Evolutionary conservation across 2,797 vertebrate genomes (phyloP), one percentile per base, ranked within the genome.

Genomic region (Trachurus trachurus): DNA sequence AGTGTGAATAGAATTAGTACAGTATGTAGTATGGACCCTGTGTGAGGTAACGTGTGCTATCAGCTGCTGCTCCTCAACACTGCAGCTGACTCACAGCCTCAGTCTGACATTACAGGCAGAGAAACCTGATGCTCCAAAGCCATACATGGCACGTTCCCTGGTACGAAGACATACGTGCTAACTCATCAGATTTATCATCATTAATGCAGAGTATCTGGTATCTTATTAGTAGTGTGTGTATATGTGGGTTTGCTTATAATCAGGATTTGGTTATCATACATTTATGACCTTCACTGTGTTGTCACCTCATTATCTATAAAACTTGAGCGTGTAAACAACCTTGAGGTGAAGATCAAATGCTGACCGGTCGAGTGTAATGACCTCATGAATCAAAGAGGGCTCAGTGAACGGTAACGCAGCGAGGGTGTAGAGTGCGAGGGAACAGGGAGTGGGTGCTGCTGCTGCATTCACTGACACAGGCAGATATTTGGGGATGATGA

Each of bases 401-500:
- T 37, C 31, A 66, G 62, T 53, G 50, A 16, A 2, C 60, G 39
- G 49, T 2, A 54, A 40, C 5, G 39, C 2, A 66, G 69, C 66
- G 61, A 67, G 69, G 63, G 81, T 54, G 21, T 21, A 13, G 76
- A n/a, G 69, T 72, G 78, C 12, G 79, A 52, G 64, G 26, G 73
- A 65, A 60, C 40, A 76, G 80, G 76, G 78, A 74, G 76, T 75
- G 79, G 84, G 80, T 26, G 26, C 26, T 26, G 26, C 26, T 26
- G 72, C 83, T 69, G 40, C 71, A 39, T 76, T 65, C 62, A 71
- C 75, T 86, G 85, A 88, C 76, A 60, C 61, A 53, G 79, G 65
- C 22, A 40, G 49, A 71, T 86, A 92, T 93, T 91, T 86, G 9
- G 53, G 81, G 75, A 83, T 22, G 81, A 91, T 94, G 92, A 95